Base-by-base conservation (phyloP, 2,888 invertebrate genomes). In the Leptopterna dolabrata region DNA sequence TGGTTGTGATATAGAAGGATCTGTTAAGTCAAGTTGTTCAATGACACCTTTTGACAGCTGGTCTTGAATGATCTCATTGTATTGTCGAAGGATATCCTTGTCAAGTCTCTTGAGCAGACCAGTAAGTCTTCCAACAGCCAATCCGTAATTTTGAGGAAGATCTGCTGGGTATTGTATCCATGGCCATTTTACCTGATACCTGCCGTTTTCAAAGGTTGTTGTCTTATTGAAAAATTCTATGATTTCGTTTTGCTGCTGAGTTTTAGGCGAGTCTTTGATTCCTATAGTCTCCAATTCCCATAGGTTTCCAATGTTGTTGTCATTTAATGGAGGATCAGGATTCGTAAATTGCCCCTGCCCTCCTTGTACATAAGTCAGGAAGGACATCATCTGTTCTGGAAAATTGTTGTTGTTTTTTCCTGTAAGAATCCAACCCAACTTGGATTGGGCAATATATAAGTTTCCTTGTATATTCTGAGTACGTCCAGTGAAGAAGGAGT, bases 391-490 rank as follows among this genome's bases (percentile, higher is more conserved):
- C n/a, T n/a, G n/a, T n/a, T n/a, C n/a, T n/a, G n/a, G n/a, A n/a
- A n/a, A n/a, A n/a, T n/a, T n/a, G n/a, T n/a, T n/a, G n/a, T n/a
- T n/a, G n/a, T n/a, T n/a, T n/a, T n/a, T n/a, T n/a, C n/a, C n/a
- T n/a, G n/a, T n/a, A n/a, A 83, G 16, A 14, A 83, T 83, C 84
- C 84, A 83, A 14, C 84, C 84, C 36, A 83, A 19, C 24, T 82
- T 81, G 27, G 76, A 36, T 11, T 85, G 16, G 14, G 81, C 30
- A 6, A 85, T 14, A 81, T 30, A 85, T 6, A 85, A 43, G 27
- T 30, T 16, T 9, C 19, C 27, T 13, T 29, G 11, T 4, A 85
- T 36, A 14, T 81, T 24, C 30, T 9, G 30, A 13, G 27, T 76
- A 14, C 47, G 24, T 6, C 85, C 85, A 29, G 76, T 6, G 13